phyloP scores from a whole-genome alignment of 2,797 vertebrate species.

The Esox lucius region DNA sequence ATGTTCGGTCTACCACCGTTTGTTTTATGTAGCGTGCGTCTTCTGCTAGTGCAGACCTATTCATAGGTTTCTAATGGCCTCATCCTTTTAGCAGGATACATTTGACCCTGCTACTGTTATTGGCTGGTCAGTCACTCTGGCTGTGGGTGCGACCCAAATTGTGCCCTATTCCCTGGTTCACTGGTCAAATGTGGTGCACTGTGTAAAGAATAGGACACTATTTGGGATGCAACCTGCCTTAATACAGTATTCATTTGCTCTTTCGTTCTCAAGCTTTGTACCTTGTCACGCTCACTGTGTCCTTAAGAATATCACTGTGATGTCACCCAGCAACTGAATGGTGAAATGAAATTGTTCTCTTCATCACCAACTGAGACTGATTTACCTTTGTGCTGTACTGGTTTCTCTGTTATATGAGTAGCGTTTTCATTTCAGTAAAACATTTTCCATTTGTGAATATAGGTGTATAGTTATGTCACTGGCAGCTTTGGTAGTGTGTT shows the following conservation, averaged over 20 bases:
- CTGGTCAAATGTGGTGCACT: neutral
- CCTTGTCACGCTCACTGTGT: neutral
- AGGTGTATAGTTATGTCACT: too few species aligned
- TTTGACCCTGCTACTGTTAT: conserved; percentile 51
- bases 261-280: neutral
- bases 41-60: conserved; percentile 36
- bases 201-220: neutral
- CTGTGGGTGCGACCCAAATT: neutral
- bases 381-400: neutral
- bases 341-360: neutral
- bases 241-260: neutral
- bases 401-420: too few species aligned
- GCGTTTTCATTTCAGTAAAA: neutral
- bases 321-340: neutral
- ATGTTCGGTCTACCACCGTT: neutral
- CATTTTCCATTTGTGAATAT: too few species aligned
- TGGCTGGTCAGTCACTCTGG: neutral
- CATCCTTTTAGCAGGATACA: conserved; percentile 58
- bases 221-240: neutral
- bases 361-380: neutral
- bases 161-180: neutral
- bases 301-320: neutral
- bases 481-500: too few species aligned
- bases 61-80: conserved; percentile 49
- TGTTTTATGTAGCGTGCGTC: conserved; percentile 21